Evolutionary conservation across 1,140 invertebrate species (phyloP).

Genomic region (Drosophila pandora): DNA sequence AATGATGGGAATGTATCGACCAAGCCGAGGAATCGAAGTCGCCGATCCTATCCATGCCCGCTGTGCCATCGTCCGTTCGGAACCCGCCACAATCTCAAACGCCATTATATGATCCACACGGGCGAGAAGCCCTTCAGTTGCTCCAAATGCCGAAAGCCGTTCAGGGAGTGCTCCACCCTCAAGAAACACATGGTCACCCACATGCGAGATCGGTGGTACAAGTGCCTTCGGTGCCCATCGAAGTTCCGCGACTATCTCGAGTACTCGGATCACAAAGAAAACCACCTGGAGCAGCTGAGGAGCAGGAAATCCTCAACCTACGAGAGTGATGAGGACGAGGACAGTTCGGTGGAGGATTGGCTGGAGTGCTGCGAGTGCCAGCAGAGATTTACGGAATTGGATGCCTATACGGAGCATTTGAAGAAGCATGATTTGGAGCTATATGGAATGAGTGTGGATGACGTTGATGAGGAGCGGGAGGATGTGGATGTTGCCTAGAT

Average conservation of each 20-base stretch:
- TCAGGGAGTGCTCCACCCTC: conserved; percentile 76
- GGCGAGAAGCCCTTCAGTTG: conserved; percentile 81
- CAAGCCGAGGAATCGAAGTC: conserved; percentile 25
- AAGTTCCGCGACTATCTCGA: conserved; percentile 74
- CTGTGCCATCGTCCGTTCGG: conserved; percentile 77
- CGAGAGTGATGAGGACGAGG: conserved; percentile 62
- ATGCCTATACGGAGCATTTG: conserved; percentile 70
- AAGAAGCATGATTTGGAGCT: conserved; percentile 70
- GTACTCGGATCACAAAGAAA: conserved; percentile 67
- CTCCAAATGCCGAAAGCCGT: conserved; percentile 75
- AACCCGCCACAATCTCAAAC: conserved; percentile 80
- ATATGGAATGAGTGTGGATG: conserved; percentile 64
- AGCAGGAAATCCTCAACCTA: conserved; percentile 20
- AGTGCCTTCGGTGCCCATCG: conserved; percentile 64
- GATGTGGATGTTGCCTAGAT: conserved; percentile 66
- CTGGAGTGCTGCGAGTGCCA: conserved; percentile 77
- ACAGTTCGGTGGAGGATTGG: conserved; percentile 67
- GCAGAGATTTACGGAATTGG: conserved; percentile 68
- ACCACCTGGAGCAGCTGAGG: conserved; percentile 30
- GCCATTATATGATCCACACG: conserved; percentile 82
- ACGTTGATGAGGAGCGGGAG: conserved; percentile 62
- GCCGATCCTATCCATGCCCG: conserved; percentile 65
- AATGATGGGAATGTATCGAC: conserved; percentile 41
- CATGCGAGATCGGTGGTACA: conserved; percentile 74
- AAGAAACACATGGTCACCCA: conserved; percentile 83